Evolutionary conservation across 2,113 vertebrate genomes (phyloP), one percentile per base, ranked within the genome.

Genomic region (Ammodytes marinus): DNA sequence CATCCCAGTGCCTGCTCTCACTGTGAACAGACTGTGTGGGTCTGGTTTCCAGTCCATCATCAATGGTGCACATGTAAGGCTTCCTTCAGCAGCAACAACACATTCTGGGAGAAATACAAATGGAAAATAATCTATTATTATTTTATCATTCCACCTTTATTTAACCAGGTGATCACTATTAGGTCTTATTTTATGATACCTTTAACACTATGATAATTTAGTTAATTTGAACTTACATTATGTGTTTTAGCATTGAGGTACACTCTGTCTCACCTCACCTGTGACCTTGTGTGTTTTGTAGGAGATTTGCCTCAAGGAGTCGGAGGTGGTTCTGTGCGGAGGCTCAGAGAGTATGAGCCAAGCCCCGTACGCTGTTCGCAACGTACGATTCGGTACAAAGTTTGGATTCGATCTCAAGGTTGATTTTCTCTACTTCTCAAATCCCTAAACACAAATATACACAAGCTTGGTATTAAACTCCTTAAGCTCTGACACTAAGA

Each of bases 271-370:
- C 27, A 27, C 27, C 27, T 27, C 27, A 27, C 11, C 14, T 69
- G 57, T 79, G 15, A 4, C 15, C 3, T 53, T 86, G 14, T 91
- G 53, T 87, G 40, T 80, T 69, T 27, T 94, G 84, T 84, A 99
- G 98, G 98, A 99, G 87, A 99, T 99, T 66, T 96, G 95, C 80
- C 94, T 96, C 0, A 96, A 95, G 52, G 98, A 99, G 1, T 95
- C 98, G 0, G 97, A 99, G 90, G 92, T 99, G 13, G 97, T 99
- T 8, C 87, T 99, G 46, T 99, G 98, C 66, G 97, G 96, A 0
- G 98, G 98, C 12, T 95, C 97, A 0, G 98, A 99, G 89, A 98
- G 67, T 77, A 99, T 99, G 98, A 99, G 98, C 91, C 98, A 99
- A 67, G 83, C 96, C 4, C 98, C 98, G 0, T 98, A 96, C 0